phyloP scores from a whole-genome alignment of 2,797 vertebrate genomes.

The Hephaestus fuliginosus region DNA sequence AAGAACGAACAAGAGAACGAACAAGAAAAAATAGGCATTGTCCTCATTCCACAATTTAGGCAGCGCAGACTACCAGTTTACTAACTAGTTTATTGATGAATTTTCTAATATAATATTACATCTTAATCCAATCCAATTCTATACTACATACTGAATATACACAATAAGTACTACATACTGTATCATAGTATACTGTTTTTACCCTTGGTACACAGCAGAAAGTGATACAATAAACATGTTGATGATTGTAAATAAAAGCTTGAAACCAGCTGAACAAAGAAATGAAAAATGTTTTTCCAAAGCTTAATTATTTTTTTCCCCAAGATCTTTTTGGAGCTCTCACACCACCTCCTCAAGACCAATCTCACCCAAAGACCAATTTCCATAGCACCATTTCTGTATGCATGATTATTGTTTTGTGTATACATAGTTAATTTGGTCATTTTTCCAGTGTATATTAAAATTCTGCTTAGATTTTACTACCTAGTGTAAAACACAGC shows the following conservation, averaged over 20 bases:
- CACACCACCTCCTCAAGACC: too few relatives aligned
- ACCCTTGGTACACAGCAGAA: background rate
- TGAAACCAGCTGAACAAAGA: too few relatives aligned
- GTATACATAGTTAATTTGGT: background rate
- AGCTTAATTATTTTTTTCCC: background rate
- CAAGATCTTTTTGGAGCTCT: background rate
- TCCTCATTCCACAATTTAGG: background rate
- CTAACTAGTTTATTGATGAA: background rate
- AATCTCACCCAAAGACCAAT: background rate
- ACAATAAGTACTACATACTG: background rate
- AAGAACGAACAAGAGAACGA: slow-evolving; percentile 14
- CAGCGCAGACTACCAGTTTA: background rate
- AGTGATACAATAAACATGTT: background rate
- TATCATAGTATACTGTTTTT: background rate
- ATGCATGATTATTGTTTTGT: background rate
- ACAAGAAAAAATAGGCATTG: background rate
- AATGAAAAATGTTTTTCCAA: too few relatives aligned
- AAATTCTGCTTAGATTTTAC: background rate
- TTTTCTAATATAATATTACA: background rate
- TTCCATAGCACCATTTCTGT: background rate
- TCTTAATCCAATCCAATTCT: too few relatives aligned
- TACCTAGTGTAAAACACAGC: background rate
- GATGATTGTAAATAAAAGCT: background rate
- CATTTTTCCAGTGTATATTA: background rate
- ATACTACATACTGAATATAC: background rate